Percentiles rank a stretch among this genome's conserved stretches.
These are phyloP conservation scores for Anoncus sp. DNA, from an alignment of 2,888 invertebrate genomes.

Conservation along the genomic window DNA sequence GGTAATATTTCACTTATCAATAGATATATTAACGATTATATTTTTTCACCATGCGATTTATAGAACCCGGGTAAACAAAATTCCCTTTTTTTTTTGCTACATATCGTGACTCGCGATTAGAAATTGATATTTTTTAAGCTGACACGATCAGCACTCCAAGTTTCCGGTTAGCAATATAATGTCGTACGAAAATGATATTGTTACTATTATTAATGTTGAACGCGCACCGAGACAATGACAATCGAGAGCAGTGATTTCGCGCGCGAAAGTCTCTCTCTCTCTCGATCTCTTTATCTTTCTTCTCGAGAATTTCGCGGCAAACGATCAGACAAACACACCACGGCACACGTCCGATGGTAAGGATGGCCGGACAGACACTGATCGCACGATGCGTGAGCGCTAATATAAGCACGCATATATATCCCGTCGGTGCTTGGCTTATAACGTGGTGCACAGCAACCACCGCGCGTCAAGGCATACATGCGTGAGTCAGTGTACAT, in stretches of 20 bases:
- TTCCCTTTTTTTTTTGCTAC: not conserved
- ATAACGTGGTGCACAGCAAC: conserved; percentile 35
- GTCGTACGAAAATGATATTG: not conserved
- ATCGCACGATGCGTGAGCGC: conserved; percentile 72
- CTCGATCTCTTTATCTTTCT: conserved; percentile 14
- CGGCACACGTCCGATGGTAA: conserved; percentile 73
- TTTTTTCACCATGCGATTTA: not conserved
- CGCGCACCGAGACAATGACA: conserved; percentile 12
- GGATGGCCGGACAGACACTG: conserved; percentile 78
- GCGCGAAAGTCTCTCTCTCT: conserved; percentile 25
- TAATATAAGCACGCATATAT: conserved; percentile 70
- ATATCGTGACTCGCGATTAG: not conserved
- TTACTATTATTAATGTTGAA: not conserved
- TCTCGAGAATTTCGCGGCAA: conserved; percentile 50
- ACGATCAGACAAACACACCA: conserved; percentile 52
- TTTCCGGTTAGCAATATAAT: conserved; percentile 25
- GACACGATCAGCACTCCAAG: not conserved
- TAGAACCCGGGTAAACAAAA: not conserved
- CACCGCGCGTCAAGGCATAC: conserved; percentile 41
- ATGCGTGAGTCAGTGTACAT: conserved; percentile 34
- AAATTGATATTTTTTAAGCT: conserved; percentile 6
- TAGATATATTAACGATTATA: not conserved
- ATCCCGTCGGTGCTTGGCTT: conserved; percentile 49
- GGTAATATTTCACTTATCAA: not conserved
- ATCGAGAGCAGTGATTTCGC: conserved; percentile 35